Evolutionary conservation across 2,797 vertebrate genomes (phyloP), one percentile per base, ranked within the genome.

Genomic region (Atherinosoma microstoma): DNA sequence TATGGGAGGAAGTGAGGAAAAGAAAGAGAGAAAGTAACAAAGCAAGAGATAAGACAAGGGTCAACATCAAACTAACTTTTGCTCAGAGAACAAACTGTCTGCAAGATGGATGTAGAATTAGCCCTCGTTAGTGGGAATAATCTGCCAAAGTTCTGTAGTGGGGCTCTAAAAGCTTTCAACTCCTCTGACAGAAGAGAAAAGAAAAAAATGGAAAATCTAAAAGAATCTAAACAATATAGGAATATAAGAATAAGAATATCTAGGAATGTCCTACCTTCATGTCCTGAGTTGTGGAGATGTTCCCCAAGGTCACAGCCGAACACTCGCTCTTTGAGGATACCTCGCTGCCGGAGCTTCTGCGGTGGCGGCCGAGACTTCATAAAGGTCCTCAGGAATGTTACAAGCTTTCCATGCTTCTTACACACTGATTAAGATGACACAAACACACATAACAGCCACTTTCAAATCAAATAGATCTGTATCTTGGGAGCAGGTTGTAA

Each of bases 331-430:
- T 94, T 96, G 84, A 99, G 96, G 90, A 99, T 99, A 4, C 98
- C 98, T 0, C 97, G 93, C 91, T 99, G 98, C 32, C 98, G 97
- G 79, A 99, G 94, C 77, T 98, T 99, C 94, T 99, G 98, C 8
- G 99, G 98, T 0, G 96, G 97, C 36, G 98, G 98, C 8, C 98
- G 96, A 27, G 98, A 99, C 95, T 98, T 99, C 97, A 99, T 98
- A 89, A 99, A 99, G 78, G 96, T 96, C 75, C 98, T 95, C 40
- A 99, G 94, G 93, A 99, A 99, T n/a, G 98, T 99, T 70, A 99
- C 98, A 79, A 99, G 96, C 87, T 99, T 99, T 73, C 98, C 98
- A 90, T 99, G 98, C 79, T 99, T 99, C 87, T 98, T 98, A 5
- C 97, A 99, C 89, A 99, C 98, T 99, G 93, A 83, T 78, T 18